phyloP scores from a whole-genome alignment of 2,113 vertebrate species.

The Noturus placidus region DNA sequence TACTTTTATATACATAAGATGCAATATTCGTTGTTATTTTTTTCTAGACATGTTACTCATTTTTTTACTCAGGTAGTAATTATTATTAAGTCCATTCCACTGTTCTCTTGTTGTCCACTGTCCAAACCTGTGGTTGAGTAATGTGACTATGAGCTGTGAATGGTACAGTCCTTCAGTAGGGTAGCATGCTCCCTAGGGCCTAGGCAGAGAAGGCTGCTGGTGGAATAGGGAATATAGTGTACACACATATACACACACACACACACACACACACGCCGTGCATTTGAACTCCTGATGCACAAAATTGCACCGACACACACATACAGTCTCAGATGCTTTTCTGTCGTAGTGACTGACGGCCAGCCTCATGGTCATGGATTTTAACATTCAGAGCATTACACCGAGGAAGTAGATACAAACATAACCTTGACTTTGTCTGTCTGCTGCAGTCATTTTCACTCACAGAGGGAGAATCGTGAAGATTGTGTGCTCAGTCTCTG shows the following conservation, averaged over 20 bases:
- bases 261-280: background rate
- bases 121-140: background rate
- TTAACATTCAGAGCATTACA: background rate
- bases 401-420: background rate
- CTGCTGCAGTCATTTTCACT: background rate
- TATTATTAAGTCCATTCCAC: background rate
- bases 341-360: slow-evolving; percentile 66
- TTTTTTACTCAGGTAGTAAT: background rate
- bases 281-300: slow-evolving; percentile 59
- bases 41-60: background rate
- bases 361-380: slow-evolving; percentile 1
- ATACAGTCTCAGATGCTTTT: slow-evolving; percentile 38
- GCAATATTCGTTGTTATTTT: background rate
- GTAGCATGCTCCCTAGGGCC: background rate
- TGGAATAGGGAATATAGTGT: slow-evolving; percentile 15
- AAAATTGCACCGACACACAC: slow-evolving; percentile 15
- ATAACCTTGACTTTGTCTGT: background rate
- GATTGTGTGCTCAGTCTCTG: slow-evolving; percentile 5
- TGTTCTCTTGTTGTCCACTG: background rate
- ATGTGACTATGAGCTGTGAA: slow-evolving; percentile 15
- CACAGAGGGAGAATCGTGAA: background rate
- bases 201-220: slow-evolving; percentile 38
- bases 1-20: background rate
- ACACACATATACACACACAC: background rate
- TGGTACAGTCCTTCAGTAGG: background rate